Evolutionary conservation across 2,113 vertebrate genomes (phyloP), one percentile per base, ranked within the genome.

Genomic region (Ariopsis seemanni): DNA sequence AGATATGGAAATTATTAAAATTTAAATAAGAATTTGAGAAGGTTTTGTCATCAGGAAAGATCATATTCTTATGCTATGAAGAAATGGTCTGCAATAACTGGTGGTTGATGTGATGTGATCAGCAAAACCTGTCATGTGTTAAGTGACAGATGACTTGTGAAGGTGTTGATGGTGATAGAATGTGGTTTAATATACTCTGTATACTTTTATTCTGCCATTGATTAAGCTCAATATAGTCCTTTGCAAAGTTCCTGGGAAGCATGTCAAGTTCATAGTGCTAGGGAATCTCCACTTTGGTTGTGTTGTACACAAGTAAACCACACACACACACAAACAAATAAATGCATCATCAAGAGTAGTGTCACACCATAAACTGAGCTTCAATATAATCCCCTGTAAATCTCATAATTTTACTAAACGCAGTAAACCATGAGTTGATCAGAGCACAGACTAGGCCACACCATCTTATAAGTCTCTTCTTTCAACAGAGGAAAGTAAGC

Each of bases 391-490:
- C 25, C n/a, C 34, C 1, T 27, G 11, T 53, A 72, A 48, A 48
- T n/a, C 7, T 79, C n/a, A 81, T 81, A 58, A 57, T 30, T 58
- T 34, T 34, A 30, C 11, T 30, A 27, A 81, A 34, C 10, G 27
- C 55, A 81, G 53, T 81, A 81, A 17, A 57, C 18, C 53, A 18
- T 63, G 55, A 55, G 63, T 30, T 71, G 62, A 57, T 30, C 57
- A 65, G 30, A 67, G n/a, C 52, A n/a, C 14, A 63, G 25, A n/a
- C 42, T 55, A 81, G 12, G 12, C 53, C 69, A 30, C n/a, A 85
- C 25, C 52, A 58, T 88, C 79, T 84, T 88, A 89, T 91, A 88
- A 42, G 82, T 85, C 87, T 91, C 93, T 89, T 87, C 86, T 93
- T 88, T 93, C 88, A 87, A 87, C 91, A 30, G 82, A 88, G 88